Base-by-base conservation (phyloP, 2,888 invertebrate species). In the Galeopsomyia nigrocyanea region DNA sequence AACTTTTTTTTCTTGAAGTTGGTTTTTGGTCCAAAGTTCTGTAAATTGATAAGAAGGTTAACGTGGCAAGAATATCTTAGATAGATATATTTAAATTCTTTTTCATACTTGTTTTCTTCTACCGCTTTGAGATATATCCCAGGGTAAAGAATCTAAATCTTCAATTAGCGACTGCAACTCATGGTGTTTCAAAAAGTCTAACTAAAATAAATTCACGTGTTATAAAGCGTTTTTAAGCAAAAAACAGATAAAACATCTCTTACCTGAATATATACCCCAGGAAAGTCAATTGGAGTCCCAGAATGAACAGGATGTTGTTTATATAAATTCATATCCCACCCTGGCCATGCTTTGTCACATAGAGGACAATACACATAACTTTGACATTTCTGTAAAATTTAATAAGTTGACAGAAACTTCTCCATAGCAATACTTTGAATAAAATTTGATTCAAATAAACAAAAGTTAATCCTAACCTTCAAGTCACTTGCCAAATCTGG, bases 11-110 rank as follows among this genome's bases (percentile, higher is more conserved):
- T 96, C 84, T 98, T 99, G 85, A 99, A 99, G 87, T 99, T 99
- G 13, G 98, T 97, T 88, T 98, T 98, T 0, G 99, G 99, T 0
- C 99, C 99, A 87, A 92, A 99, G 87, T 99, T 99, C 91, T 92
- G 83, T 55, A 77, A 75, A 77, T 39, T 82, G 58, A 74, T 62
- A 57, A 64, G 0, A 58, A n/a, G 21, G 60, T 68, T 19, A 62
- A 46, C 47, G n/a, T 60, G 5, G 19, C 31, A 71, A 19, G 46
- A 47, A 67, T 57, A 64, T 17, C 55, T 46, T 47, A 13, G n/a
- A 60, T 26, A n/a, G 16, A 66, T 19, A 49, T 56, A 53, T 17
- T 9, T 67, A 47, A 56, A 22, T 60, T 16, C 16, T 46, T 17
- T 49, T 39, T 71, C 68, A 49, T 80, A 90, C 90, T 87, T 98